phyloP scores from a whole-genome alignment of 2,797 vertebrate species.

The Iguana delicatissima region DNA sequence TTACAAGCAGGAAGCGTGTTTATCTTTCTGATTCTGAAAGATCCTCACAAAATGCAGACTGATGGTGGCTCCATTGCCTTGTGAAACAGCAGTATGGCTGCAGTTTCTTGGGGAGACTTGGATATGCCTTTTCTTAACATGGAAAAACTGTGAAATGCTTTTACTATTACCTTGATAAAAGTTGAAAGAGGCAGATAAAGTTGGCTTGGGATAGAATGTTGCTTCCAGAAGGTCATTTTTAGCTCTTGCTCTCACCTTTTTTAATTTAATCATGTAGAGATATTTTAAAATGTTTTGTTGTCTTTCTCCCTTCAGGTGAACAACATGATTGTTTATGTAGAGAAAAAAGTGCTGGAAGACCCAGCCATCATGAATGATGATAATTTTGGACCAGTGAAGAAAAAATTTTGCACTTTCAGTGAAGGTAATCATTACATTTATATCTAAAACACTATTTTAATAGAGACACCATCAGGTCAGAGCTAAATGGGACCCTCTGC shows the following conservation, averaged over 20 bases:
- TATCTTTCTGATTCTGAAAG: neutral
- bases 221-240: no score
- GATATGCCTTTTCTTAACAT: neutral
- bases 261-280: no score
- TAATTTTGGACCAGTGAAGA: slow-evolving; percentile 89
- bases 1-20: neutral
- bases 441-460: neutral
- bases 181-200: neutral
- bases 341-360: slow-evolving; percentile 96
- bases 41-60: neutral
- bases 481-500: no score
- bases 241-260: no score
- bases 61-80: neutral
- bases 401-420: slow-evolving; percentile 96
- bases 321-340: slow-evolving; percentile 96
- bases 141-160: neutral
- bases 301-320: slow-evolving; percentile 81
- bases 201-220: neutral
- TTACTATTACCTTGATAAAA: neutral
- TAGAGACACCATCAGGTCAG: no score
- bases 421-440: slow-evolving; percentile 83
- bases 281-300: neutral
- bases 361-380: slow-evolving; percentile 91
- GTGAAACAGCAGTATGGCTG: no score
- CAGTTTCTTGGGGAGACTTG: neutral